Percentiles rank a stretch among this genome's conserved stretches.
Conservation (phyloP, 92 coral and sea anemone species). For the Pocillopora meandrina region DNA sequence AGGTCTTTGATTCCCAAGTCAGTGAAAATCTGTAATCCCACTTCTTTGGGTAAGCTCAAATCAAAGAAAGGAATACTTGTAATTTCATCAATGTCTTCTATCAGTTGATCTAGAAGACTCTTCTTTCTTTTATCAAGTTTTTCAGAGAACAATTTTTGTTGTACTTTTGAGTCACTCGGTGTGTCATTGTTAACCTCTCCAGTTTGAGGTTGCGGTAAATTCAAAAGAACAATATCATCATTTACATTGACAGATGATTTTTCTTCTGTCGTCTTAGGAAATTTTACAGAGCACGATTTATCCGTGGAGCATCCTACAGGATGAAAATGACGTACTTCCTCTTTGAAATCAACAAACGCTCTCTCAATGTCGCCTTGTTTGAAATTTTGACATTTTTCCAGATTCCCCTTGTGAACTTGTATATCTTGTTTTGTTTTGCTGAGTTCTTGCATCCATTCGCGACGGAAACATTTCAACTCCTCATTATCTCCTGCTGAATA, state of each 20-base stretch:
- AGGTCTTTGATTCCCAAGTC: constrained; percentile 68
- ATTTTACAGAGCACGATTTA: not conserved
- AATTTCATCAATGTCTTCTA: constrained; percentile 92
- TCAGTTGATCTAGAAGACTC: constrained; percentile 79
- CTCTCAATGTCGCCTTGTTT: not conserved
- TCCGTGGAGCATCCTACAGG: constrained; percentile 1
- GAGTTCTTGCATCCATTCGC: constrained; percentile 79
- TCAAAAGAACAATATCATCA: constrained; percentile 38
- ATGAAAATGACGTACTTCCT: constrained; percentile 17
- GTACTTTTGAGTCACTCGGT: not conserved
- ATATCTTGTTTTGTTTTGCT: not conserved
- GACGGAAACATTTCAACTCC: constrained; percentile 70
- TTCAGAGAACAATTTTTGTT: not conserved
- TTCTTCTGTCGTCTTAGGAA: not conserved
- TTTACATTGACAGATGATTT: not conserved
- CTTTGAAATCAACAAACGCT: not conserved
- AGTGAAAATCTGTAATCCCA: constrained; percentile 79
- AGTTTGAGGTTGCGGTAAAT: constrained; percentile 55
- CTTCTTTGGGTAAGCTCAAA: constrained; percentile 83
- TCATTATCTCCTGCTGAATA: constrained; percentile 24
- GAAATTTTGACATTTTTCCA: not conserved
- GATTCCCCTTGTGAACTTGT: not conserved
- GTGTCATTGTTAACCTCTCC: not conserved
- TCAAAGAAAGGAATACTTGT: constrained; percentile 91
- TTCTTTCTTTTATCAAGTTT: not conserved